Evolutionary conservation across 2,113 vertebrate species (phyloP).

Genomic region (Crotalus horridus): DNA sequence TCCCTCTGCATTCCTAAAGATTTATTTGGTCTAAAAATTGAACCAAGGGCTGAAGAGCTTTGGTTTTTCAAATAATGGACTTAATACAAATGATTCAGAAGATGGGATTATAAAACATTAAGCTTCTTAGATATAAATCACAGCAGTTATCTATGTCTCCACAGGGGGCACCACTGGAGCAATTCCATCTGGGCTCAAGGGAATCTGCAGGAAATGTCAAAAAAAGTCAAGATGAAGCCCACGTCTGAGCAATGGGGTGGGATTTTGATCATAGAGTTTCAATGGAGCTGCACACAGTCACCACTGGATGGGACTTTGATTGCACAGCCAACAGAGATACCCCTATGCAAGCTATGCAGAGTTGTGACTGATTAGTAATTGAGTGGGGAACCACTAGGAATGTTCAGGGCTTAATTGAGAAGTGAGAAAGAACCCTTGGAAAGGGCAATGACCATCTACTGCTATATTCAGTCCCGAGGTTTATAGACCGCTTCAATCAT

Average conservation of each 20-base stretch:
- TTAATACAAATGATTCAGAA: conserved; percentile 66
- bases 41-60: not conserved
- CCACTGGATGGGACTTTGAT: not conserved
- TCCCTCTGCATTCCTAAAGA: not conserved
- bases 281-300: not conserved
- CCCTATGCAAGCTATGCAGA: not conserved
- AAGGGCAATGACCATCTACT: not conserved
- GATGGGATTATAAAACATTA: conserved; percentile 65
- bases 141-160: conserved; percentile 43
- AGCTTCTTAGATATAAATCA: conserved; percentile 56
- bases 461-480: not conserved
- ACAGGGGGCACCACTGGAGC: not conserved
- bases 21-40: not conserved
- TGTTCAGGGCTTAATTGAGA: not conserved
- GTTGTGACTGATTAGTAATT: not conserved
- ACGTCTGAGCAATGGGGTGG: not conserved
- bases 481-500: not conserved
- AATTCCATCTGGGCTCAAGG: not conserved
- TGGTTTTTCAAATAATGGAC: conserved; percentile 62
- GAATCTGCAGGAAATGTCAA: not conserved
- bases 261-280: not conserved
- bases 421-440: not conserved
- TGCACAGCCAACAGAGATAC: not conserved
- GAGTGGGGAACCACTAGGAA: not conserved
- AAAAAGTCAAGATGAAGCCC: not conserved